phyloP scores from a whole-genome alignment of 2,888 invertebrate species.

The Eupithecia exiguata region DNA sequence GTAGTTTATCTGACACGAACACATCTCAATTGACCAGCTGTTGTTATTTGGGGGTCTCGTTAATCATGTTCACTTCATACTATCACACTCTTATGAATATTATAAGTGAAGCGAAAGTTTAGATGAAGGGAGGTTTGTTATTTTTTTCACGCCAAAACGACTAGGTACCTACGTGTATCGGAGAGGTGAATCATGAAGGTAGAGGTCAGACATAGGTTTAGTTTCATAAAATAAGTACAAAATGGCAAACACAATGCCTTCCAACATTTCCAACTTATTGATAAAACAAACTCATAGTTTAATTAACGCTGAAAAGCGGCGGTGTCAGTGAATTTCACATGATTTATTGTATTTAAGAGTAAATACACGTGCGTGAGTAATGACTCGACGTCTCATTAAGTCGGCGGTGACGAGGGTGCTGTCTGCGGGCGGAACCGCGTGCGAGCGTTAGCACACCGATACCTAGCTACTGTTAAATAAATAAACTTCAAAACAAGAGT shows the following conservation, averaged over 20 bases:
- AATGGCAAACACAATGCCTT: neutral
- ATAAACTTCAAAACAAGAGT: neutral
- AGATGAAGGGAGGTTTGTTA: no score
- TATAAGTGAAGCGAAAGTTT: no score
- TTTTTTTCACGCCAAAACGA: no score
- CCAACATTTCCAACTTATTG: neutral
- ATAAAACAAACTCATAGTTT: slow-evolving; percentile 4
- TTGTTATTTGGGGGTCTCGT: no score
- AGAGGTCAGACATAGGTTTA: no score
- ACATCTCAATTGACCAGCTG: no score
- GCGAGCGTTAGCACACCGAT: neutral
- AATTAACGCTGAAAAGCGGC: slow-evolving; percentile 11
- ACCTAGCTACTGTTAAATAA: neutral
- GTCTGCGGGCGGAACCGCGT: slow-evolving; percentile 7
- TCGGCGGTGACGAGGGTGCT: slow-evolving; percentile 33
- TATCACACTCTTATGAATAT: no score
- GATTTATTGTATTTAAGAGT: slow-evolving; percentile 30
- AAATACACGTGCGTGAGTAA: slow-evolving; percentile 31
- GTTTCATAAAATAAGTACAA: neutral
- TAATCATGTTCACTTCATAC: no score
- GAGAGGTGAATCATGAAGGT: no score
- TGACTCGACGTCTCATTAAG: slow-evolving; percentile 34
- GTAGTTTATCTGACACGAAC: no score
- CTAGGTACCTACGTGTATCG: no score
- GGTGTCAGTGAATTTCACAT: slow-evolving; percentile 18